These are phyloP conservation scores for Corvus hawaiiensis DNA, from an alignment of 2,113 vertebrate species.

Conservation along the genomic window DNA sequence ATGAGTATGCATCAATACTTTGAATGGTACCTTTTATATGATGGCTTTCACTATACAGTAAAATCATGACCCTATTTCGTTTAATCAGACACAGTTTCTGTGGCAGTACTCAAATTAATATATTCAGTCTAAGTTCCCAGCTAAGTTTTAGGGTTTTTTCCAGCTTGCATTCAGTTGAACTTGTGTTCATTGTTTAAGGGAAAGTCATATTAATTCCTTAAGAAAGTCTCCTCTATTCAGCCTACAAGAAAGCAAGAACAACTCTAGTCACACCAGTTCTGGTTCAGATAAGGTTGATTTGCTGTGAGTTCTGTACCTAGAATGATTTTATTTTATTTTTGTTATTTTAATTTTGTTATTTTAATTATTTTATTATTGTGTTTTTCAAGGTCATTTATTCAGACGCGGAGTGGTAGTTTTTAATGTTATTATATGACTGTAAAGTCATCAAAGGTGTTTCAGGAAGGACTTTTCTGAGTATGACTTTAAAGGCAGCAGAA, in stretches of 20 bases:
- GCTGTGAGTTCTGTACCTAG: background rate
- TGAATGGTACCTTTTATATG: background rate
- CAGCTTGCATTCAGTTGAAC: background rate
- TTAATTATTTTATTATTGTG: background rate
- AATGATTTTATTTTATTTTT: background rate
- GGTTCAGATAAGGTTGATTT: background rate
- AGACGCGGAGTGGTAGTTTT: background rate
- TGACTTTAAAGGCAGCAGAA: background rate
- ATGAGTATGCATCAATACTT: background rate
- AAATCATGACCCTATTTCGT: fast-evolving
- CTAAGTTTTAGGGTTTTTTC: background rate
- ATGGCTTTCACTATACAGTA: background rate
- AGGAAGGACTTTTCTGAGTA: background rate
- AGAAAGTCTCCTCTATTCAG: background rate
- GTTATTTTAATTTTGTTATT: too few relatives aligned
- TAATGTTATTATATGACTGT: background rate
- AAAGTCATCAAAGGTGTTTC: background rate
- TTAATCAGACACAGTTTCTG: background rate
- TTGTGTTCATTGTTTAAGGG: background rate
- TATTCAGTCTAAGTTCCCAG: background rate
- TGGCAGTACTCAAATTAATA: background rate
- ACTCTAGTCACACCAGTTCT: background rate
- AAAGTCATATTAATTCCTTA: background rate
- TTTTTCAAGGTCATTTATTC: background rate
- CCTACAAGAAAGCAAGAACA: background rate